A percentile compares a stretch with the other conserved stretches of the same genome.
These are phyloP conservation scores for Acropternis orthonyx DNA, from an alignment of 2,797 vertebrate species.

Conservation along the genomic window DNA sequence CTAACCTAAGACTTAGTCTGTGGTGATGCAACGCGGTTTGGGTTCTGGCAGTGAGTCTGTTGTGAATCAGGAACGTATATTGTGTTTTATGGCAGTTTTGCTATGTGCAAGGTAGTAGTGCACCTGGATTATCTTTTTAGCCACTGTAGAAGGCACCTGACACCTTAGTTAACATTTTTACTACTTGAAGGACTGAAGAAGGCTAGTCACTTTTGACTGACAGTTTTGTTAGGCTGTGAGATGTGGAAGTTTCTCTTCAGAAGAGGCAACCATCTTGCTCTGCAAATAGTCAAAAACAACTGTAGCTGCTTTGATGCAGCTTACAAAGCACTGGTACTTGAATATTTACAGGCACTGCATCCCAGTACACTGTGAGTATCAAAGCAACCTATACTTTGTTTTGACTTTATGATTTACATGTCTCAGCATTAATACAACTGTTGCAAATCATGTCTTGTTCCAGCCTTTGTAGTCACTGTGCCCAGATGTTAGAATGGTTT, in stretches of 20 bases:
- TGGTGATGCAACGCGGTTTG: neutral
- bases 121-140: neutral
- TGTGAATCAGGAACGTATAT: neutral
- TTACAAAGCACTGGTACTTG: constrained; percentile 84
- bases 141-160: neutral
- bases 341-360: constrained; percentile 82
- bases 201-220: neutral
- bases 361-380: constrained; percentile 79
- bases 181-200: neutral
- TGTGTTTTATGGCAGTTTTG: neutral
- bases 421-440: neutral
- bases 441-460: neutral
- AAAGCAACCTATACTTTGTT: neutral
- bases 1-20: neutral
- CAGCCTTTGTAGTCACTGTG: constrained; percentile 79
- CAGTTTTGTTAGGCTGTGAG: rapidly evolving
- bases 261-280: constrained; percentile 75
- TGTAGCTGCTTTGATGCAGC: constrained; percentile 86
- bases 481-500: constrained; percentile 89
- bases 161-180: neutral
- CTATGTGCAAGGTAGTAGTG: neutral
- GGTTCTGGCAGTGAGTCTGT: neutral
- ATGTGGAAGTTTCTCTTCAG: neutral
- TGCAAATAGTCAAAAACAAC: constrained; percentile 93
- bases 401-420: neutral